Base-by-base conservation (phyloP, 1,140 invertebrate genomes). In the Hycleus cichorii region DNA sequence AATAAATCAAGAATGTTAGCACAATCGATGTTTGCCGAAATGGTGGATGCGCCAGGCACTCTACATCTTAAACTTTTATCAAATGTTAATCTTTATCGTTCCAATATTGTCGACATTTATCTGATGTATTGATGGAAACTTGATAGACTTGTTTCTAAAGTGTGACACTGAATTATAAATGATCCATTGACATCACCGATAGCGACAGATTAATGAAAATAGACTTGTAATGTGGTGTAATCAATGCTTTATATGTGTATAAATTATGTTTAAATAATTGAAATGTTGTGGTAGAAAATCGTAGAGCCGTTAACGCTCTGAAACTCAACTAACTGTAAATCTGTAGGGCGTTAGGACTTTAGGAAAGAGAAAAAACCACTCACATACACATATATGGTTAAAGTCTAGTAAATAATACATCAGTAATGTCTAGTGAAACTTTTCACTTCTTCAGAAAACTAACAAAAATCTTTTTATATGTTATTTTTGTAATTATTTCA, bases 331-430 rank as follows among this genome's bases (percentile, higher is more conserved):
- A 53, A 53, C 50, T 53, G 45, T 53, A 53, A 53, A 53, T 32
- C 32, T 32, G 32, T 32, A 32, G 4, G 32, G 32, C 32, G 4
- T 5, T 32, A 32, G 32, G 7, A 40, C 44, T 44, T 45, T 38
- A 44, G 42, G 39, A 25, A 44, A 5, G 40, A 45, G 44, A 53
- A 53, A 53, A 53, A 42, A 11, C 9, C 40, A 32, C 32, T 5
- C 4, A 32, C 18, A 18, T 18, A 18, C 18, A 32, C 32, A 32
- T 7, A 3, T 32, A 32, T 7, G 32, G 32, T 44, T 53, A 45
- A 53, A 53, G 45, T 44, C 50, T 53, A 27, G 38, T 53, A 40
- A 53, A 53, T 53, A 53, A 53, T 53, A 53, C 44, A 53, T 42
- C 38, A 44, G 32, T 32, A 32, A 32, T 32, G 32, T 32, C 32